Evolutionary conservation across 2,797 vertebrate genomes (phyloP).

Genomic region (Microhierax caerulescens): DNA sequence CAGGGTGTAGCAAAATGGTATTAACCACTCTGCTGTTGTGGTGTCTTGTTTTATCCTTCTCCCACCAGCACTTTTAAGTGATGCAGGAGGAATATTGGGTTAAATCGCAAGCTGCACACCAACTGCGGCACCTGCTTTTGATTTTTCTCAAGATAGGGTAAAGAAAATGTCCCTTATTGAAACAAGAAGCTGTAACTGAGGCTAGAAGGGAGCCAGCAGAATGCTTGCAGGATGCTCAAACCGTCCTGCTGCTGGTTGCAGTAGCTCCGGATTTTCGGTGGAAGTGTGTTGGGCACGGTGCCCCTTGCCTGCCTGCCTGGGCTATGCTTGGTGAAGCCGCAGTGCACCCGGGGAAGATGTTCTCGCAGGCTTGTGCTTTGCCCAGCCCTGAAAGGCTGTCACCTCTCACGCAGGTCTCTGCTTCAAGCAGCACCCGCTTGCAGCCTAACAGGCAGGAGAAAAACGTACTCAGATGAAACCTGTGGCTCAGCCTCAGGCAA

Average conservation of each 20-base stretch:
- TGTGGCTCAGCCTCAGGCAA: not conserved
- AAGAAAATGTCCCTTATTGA: not conserved
- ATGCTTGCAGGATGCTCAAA: not conserved
- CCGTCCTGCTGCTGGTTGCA: fast-evolving
- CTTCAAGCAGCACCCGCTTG: not conserved
- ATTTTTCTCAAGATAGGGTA: not conserved
- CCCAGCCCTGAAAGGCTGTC: fast-evolving
- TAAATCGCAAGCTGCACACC: fast-evolving
- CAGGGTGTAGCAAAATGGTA: not conserved
- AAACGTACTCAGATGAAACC: not conserved
- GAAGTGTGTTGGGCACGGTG: fast-evolving
- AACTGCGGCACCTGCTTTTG: not conserved
- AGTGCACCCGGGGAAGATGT: fast-evolving
- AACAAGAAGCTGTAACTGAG: not conserved
- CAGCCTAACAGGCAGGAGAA: not conserved
- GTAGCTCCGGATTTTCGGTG: not conserved
- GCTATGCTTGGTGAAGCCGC: not conserved
- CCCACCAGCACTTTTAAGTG: not conserved
- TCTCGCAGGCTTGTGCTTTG: fast-evolving
- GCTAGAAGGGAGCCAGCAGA: not conserved
- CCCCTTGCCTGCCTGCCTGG: not conserved
- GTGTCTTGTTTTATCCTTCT: not conserved
- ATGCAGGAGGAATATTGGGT: not conserved
- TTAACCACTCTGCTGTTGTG: not conserved
- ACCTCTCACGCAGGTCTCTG: not conserved